Evolutionary conservation across 92 coral and sea anemone species (phyloP).

Genomic region (Porites lobata): DNA sequence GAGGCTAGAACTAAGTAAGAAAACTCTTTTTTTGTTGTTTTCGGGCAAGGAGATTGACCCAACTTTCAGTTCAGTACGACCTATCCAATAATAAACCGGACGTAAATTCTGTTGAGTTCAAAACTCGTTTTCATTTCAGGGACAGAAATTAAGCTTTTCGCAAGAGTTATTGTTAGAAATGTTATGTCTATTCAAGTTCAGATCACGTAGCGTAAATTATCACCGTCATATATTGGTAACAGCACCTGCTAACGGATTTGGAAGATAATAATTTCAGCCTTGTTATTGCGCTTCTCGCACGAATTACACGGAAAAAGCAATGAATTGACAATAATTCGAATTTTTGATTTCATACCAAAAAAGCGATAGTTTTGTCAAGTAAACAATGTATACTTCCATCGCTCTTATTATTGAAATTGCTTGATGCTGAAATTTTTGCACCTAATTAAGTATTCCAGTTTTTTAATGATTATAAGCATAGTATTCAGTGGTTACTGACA

Average conservation of each 20-base stretch:
- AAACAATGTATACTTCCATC: neutral
- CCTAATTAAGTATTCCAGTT: no score
- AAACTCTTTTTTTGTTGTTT: no score
- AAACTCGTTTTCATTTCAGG: neutral
- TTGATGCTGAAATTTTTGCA: neutral
- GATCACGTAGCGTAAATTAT: neutral
- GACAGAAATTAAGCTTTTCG: neutral
- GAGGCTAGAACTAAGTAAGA: no score
- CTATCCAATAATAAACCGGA: no score
- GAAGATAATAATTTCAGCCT: neutral
- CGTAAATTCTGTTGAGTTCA: no score
- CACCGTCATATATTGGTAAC: neutral
- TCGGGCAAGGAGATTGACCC: no score
- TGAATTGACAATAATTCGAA: neutral
- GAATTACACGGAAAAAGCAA: neutral
- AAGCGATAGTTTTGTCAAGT: neutral
- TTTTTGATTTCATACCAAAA: neutral
- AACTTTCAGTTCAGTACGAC: no score
- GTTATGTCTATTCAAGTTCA: constrained; percentile 5
- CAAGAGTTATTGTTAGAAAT: neutral
- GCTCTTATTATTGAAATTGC: neutral
- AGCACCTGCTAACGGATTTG: constrained; percentile 9
- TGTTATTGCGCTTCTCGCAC: neutral
- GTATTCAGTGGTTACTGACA: neutral
- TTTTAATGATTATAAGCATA: no score